These are phyloP conservation scores for Holocentrus rufus DNA, from an alignment of 2,797 vertebrate genomes.

Conservation along the genomic window DNA sequence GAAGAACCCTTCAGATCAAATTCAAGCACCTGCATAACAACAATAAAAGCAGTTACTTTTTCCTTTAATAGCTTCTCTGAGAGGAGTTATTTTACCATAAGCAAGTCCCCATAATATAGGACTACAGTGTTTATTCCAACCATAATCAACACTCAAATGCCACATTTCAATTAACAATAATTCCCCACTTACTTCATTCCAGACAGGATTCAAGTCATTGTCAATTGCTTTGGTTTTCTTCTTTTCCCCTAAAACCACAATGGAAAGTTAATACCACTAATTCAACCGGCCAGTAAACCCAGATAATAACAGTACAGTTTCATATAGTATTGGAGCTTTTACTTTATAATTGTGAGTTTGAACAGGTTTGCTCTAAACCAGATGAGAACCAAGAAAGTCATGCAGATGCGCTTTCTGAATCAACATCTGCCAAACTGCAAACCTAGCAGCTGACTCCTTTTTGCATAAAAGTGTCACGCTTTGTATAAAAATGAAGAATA, in stretches of 20 bases:
- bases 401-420: not conserved
- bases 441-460: no score
- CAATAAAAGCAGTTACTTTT: no score
- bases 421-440: not conserved
- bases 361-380: not conserved
- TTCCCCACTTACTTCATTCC: conserved; percentile 90
- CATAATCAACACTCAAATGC: not conserved
- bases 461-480: not conserved
- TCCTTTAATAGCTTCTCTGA: not conserved
- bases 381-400: not conserved
- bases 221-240: conserved; percentile 95
- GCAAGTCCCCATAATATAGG: not conserved
- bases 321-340: not conserved
- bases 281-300: not conserved
- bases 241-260: conserved; percentile 88
- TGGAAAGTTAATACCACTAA: conserved; percentile 1
- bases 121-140: not conserved
- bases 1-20: conserved; percentile 91
- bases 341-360: not conserved
- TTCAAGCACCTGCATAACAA: conserved; percentile 85
- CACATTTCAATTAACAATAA: conserved; percentile 1
- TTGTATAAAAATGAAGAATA: not conserved
- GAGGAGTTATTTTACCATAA: not conserved
- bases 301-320: not conserved
- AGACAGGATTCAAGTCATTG: conserved; percentile 92